Base-by-base conservation (phyloP, 2,113 vertebrate genomes). In the Carlito syrichta region DNA sequence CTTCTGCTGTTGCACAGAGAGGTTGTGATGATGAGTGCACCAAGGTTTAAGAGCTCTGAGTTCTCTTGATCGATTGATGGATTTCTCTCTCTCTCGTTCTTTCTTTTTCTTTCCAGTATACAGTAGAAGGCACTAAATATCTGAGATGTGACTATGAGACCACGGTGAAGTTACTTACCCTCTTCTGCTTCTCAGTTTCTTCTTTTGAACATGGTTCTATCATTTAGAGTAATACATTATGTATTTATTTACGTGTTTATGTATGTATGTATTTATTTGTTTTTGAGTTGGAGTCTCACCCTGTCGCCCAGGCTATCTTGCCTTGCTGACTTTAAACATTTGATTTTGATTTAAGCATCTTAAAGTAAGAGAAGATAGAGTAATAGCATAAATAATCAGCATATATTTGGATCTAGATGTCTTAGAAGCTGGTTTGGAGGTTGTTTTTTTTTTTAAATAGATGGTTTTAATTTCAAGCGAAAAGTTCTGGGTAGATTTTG, bases 391-490 rank as follows among this genome's bases (percentile, higher is more conserved):
- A n/a, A n/a, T n/a, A n/a, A n/a, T n/a, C n/a, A n/a, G 19, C 30
- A 35, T 50, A 56, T 35, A n/a, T 86, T n/a, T 77, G 8, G 30
- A 68, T 23, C 48, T 54, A 10, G 87, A 87, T 66, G 20, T 19
- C 20, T 74, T 8, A 86, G 58, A 22, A 84, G 63, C 40, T 66
- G 77, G 8, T 74, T 93, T 83, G 30, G 19, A 43, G 22, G 5
- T 4, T 69, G 30, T 38, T 43, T 23, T 43, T 30, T 35, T 40
- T 35, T 60, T 62, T 91, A 4, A 68, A 54, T 35, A 5, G 23
- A 17, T 85, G 54, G 38, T 60, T 93, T 96, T 91, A 78, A 78
- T 92, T 96, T 97, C 50, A 78, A 96, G 43, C 73, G 68, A 73
- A 95, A 91, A 77, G 20, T 94, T 96, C 40, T 97, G 66, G 32